Evolutionary conservation across 2,113 vertebrate species (phyloP).

Genomic region (Peucedramus taeniatus): DNA sequence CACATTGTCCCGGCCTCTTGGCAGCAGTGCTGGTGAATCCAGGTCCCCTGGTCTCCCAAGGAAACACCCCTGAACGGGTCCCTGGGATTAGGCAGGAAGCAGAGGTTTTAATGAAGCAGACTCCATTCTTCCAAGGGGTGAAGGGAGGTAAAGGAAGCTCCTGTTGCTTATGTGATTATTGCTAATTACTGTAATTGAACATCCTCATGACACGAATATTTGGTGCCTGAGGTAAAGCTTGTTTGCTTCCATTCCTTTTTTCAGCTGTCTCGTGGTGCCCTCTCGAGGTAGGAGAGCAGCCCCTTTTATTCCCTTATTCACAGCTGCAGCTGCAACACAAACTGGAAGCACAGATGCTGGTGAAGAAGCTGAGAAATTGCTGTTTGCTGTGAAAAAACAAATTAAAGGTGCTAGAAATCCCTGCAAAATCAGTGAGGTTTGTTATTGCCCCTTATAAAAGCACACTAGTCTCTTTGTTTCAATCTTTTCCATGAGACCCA

Average conservation of each 20-base stretch:
- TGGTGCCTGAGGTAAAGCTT: constrained; percentile 9
- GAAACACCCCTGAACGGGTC: not conserved
- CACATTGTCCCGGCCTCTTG: not conserved
- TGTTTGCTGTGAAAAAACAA: not conserved
- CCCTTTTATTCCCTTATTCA: not conserved
- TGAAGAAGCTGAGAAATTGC: not conserved
- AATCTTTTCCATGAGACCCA: not conserved
- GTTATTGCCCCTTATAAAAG: not conserved
- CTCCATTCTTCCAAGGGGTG: constrained; percentile 1
- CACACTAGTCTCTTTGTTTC: not conserved
- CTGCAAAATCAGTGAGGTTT: not conserved
- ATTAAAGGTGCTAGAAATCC: not conserved
- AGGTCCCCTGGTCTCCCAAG: not conserved
- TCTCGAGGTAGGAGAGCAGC: constrained; percentile 37
- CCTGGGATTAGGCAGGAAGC: constrained; percentile 23
- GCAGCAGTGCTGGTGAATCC: not conserved
- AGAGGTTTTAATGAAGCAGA: constrained; percentile 13
- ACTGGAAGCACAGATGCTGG: not conserved
- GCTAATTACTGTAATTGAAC: constrained; percentile 45
- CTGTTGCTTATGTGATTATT: constrained; percentile 52
- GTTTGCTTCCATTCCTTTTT: not conserved
- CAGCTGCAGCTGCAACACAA: not conserved
- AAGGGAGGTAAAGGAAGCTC: constrained; percentile 28
- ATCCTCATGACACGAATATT: constrained; percentile 23
- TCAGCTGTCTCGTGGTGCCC: constrained; percentile 48